Evolutionary conservation across 2,113 vertebrate genomes (phyloP).

Genomic region (Phalacrocorax pelagicus): DNA sequence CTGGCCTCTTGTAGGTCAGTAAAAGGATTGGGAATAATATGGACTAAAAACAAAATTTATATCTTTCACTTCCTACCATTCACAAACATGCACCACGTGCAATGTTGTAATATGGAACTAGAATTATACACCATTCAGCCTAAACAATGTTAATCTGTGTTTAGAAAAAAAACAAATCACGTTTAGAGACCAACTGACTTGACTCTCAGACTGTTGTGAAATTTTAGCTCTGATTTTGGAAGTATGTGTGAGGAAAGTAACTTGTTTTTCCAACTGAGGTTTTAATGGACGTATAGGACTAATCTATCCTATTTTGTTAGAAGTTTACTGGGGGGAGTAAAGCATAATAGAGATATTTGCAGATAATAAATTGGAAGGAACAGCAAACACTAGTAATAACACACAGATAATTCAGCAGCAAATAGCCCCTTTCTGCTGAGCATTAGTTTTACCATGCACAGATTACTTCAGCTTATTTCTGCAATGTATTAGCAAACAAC

Average conservation of each 20-base stretch:
- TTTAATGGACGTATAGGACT: not conserved
- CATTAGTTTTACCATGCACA: not conserved
- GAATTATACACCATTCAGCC: not conserved
- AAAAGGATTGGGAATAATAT: not conserved
- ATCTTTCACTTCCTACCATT: not conserved
- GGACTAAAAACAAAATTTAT: not conserved
- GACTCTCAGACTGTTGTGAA: not conserved
- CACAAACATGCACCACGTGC: not conserved
- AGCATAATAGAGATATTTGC: not conserved
- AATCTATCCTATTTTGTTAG: not conserved
- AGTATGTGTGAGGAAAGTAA: not conserved
- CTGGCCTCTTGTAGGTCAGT: not conserved
- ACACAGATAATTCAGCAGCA: not conserved
- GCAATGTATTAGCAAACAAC: not conserved
- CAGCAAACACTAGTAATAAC: not conserved
- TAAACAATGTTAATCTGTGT: not conserved
- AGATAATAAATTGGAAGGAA: not conserved
- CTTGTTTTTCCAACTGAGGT: not conserved
- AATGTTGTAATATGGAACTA: not conserved
- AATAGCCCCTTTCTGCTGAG: not conserved
- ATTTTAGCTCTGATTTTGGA: not conserved
- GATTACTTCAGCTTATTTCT: not conserved
- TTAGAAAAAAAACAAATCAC: not conserved
- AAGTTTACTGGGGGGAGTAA: not conserved
- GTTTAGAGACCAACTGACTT: not conserved